phyloP scores from a whole-genome alignment of 2,113 vertebrate species.

The Zosterops pallidus region DNA sequence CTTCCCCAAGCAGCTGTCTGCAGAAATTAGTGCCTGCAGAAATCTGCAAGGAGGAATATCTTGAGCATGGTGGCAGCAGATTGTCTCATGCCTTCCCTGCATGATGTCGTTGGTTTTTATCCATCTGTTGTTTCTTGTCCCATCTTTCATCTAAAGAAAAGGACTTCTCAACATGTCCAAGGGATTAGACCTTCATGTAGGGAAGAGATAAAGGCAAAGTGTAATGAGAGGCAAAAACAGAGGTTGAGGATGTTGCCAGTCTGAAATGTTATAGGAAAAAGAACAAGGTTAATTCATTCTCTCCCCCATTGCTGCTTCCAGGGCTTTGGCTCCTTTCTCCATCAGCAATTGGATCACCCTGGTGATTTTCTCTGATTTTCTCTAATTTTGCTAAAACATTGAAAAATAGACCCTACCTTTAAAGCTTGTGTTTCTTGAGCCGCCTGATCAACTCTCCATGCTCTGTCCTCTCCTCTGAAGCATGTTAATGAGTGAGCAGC shows the following conservation, averaged over 20 bases:
- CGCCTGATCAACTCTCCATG: not conserved
- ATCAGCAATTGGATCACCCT: accelerated
- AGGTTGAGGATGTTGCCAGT: not conserved
- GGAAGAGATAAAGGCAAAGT: not conserved
- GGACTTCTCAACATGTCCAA: not conserved
- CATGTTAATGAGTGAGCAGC: not conserved
- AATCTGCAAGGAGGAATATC: not conserved
- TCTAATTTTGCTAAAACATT: not conserved
- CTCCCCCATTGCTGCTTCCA: not conserved
- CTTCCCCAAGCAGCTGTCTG: slow-evolving; percentile 24
- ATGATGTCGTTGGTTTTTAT: not conserved
- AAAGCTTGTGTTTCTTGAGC: not conserved
- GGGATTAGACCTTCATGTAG: not conserved
- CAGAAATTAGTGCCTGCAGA: not conserved
- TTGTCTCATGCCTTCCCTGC: not conserved
- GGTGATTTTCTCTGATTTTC: not conserved
- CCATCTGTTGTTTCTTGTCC: slow-evolving; percentile 39
- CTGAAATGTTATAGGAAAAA: not conserved
- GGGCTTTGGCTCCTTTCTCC: not conserved
- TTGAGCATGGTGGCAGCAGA: not conserved
- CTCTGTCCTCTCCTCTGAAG: not conserved
- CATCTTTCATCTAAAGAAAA: slow-evolving; percentile 2
- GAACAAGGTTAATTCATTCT: not conserved
- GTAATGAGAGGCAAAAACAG: not conserved
- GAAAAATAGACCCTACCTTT: not conserved